These are phyloP conservation scores for Polia nebulosa DNA, from an alignment of 2,888 invertebrate species.

Conservation along the genomic window DNA sequence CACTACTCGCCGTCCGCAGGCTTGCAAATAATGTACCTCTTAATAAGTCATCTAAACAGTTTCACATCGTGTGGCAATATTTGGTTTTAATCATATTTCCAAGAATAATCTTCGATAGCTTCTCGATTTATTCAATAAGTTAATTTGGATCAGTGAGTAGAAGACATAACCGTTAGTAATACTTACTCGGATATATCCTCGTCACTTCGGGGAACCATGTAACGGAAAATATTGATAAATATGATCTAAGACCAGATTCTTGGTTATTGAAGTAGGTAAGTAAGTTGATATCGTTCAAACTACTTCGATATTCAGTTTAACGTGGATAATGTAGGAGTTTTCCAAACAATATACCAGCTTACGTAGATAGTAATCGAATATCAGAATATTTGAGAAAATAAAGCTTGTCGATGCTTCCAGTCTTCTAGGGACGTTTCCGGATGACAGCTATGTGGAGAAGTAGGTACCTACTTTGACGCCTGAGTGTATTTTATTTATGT, in stretches of 20 bases:
- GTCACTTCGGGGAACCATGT: background rate
- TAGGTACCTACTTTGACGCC: too few relatives aligned
- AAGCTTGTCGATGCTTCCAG: background rate
- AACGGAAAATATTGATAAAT: slow-evolving; percentile 6
- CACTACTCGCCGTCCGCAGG: too few relatives aligned
- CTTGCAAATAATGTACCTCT: too few relatives aligned
- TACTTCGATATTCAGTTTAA: slow-evolving; percentile 1
- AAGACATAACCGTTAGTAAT: background rate
- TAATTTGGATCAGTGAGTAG: slow-evolving; percentile 14
- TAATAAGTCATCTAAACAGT: too few relatives aligned
- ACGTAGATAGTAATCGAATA: background rate
- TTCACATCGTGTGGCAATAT: too few relatives aligned
- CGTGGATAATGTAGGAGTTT: background rate
- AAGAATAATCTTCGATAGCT: background rate
- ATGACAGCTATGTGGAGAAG: too few relatives aligned
- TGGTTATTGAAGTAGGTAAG: background rate
- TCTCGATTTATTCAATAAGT: background rate
- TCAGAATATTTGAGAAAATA: background rate
- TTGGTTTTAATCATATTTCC: too few relatives aligned
- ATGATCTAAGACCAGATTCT: background rate
- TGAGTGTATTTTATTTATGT: too few relatives aligned
- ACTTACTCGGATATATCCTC: background rate
- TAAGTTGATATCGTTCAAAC: background rate
- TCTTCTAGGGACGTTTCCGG: too few relatives aligned
- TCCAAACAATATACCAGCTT: background rate